phyloP scores from a whole-genome alignment of 2,797 vertebrate genomes.

The Tamandua tetradactyla region DNA sequence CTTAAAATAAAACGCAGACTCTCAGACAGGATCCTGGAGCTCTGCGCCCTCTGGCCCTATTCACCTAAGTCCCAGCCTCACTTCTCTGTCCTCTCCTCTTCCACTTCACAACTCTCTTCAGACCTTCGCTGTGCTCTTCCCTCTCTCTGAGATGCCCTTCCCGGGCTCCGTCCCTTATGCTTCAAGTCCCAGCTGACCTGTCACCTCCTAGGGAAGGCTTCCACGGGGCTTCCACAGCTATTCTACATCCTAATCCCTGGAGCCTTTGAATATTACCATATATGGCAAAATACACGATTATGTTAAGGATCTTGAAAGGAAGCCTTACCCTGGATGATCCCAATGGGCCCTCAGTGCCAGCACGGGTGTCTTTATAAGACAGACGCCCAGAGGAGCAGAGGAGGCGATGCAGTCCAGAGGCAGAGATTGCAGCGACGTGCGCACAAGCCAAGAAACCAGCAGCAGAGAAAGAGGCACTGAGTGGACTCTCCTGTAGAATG shows the following conservation, averaged over 20 bases:
- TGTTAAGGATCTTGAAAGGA: neutral
- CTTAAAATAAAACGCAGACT: neutral
- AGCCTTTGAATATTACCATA: neutral
- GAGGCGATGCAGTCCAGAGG: neutral
- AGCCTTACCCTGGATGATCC: neutral
- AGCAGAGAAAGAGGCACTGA: neutral
- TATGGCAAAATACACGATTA: neutral
- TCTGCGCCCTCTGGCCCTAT: neutral
- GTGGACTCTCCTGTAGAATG: accelerated
- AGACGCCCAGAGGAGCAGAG: neutral
- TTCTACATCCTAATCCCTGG: neutral
- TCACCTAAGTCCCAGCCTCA: neutral
- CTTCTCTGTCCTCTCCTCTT: neutral
- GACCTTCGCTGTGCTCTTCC: neutral
- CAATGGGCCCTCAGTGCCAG: neutral
- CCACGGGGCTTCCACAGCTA: neutral
- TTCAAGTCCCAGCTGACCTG: neutral
- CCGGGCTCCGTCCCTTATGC: too few relatives aligned
- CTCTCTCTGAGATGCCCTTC: neutral
- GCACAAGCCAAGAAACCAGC: neutral
- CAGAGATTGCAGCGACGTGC: neutral
- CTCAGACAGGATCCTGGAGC: neutral
- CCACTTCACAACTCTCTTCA: too few relatives aligned
- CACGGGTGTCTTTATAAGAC: neutral
- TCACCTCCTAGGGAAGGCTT: neutral